These are phyloP conservation scores for Andrena camellia DNA, from an alignment of 2,888 invertebrate genomes.

Conservation along the genomic window DNA sequence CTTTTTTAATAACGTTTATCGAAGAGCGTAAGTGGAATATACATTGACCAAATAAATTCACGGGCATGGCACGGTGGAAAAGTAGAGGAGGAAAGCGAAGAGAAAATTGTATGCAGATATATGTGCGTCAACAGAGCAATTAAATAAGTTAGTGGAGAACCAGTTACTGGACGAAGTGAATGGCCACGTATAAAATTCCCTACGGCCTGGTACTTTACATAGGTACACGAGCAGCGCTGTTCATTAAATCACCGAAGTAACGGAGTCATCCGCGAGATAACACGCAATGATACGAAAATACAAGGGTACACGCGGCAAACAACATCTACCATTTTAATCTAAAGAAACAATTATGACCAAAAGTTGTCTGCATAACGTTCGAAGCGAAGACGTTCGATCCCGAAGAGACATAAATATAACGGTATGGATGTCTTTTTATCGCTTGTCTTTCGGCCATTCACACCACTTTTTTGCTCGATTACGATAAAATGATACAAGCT, in stretches of 20 bases:
- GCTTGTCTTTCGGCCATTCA: constrained; percentile 12
- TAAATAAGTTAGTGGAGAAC: constrained; percentile 13
- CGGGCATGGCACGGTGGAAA: not conserved
- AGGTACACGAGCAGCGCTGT: not conserved
- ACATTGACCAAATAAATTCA: too few relatives aligned
- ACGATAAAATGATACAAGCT: constrained; percentile 22
- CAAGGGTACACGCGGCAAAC: not conserved
- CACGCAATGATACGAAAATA: constrained; percentile 9
- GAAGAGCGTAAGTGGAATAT: too few relatives aligned
- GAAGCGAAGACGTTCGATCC: constrained; percentile 16
- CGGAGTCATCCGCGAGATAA: constrained; percentile 21
- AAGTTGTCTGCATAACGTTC: too few relatives aligned
- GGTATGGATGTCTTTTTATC: constrained; percentile 31
- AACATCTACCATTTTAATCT: not conserved
- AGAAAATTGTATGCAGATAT: not conserved
- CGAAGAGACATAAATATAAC: constrained; percentile 35
- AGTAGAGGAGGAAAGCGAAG: not conserved
- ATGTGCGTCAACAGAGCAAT: not conserved
- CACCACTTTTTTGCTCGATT: constrained; percentile 7
- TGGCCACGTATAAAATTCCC: not conserved
- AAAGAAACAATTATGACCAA: constrained; percentile 5
- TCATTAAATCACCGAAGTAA: constrained; percentile 38
- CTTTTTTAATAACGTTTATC: too few relatives aligned
- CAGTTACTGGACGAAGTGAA: not conserved
- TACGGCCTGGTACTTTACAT: not conserved